Evolutionary conservation across 2,113 vertebrate genomes (phyloP), one percentile per base, ranked within the genome.

Genomic region (Macrotus californicus): DNA sequence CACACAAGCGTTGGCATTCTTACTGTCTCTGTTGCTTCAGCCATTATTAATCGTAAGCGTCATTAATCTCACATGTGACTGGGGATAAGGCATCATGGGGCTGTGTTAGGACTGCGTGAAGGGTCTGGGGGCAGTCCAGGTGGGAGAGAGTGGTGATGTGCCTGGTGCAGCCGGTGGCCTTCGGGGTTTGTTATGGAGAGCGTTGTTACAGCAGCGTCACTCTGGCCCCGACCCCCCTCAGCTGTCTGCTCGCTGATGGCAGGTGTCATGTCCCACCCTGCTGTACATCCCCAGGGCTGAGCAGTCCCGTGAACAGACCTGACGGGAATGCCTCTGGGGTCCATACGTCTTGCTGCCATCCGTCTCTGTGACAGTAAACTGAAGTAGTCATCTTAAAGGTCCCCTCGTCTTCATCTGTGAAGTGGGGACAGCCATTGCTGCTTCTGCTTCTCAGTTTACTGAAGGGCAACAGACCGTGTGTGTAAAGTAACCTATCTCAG

Each of bases 1-100:
- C 52, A 11, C 10, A 36, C 13, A n/a, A 0, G 7, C 1, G 1
- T 18, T 3, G 0, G 9, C 36, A 36, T 36, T 54, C 2, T 72
- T 31, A 3, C 36, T 16, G 3, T 16, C 41, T 59, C 31, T 52
- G 1, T 75, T 80, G 34, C 56, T 4, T 81, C 76, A 19, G 12
- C 46, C 2, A 5, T n/a, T 67, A 22, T 29, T 41, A 29, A 15
- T 46, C 5, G 21, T 54, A 31, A 41, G 19, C 14, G 26, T 59
- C 22, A 56, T 56, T 56, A 56, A 24, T 79, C 56, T 69, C 31
- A 0, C 41, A 11, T 36, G 21, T 36, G 15, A 3, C 36, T 54
- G 72, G 41, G 50, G 39, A 46, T 76, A 15, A 66, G 64, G 15
- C n/a, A 15, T 76, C 12, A 0, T 34, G 15, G 52, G 7, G 39